Evolutionary conservation across 2,797 vertebrate genomes (phyloP).

Genomic region (Phoeniculus purpureus): DNA sequence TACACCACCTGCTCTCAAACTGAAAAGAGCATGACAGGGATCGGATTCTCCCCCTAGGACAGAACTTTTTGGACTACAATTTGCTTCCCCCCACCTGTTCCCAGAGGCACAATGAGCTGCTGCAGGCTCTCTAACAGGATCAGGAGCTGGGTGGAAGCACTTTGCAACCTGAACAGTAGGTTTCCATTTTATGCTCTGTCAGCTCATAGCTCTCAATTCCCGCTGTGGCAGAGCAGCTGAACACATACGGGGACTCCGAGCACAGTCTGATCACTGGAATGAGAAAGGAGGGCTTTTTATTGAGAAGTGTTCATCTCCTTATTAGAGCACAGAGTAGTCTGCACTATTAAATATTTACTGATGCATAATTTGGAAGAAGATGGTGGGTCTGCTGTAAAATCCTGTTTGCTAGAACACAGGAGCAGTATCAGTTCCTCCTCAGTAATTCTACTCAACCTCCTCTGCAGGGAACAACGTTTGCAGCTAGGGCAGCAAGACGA

Average conservation of each 20-base stretch:
- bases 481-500: not conserved
- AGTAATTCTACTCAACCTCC: not conserved
- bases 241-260: not conserved
- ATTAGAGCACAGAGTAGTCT: not conserved
- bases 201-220: not conserved
- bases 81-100: not conserved
- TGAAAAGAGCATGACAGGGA: not conserved
- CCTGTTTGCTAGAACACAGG: not conserved
- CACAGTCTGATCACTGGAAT: not conserved
- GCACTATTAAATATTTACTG: constrained; percentile 26
- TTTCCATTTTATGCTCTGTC: constrained; percentile 22
- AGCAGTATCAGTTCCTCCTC: not conserved
- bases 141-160: not conserved
- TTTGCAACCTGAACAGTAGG: not conserved
- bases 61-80: not conserved
- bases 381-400: not conserved
- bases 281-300: not conserved
- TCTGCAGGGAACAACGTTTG: not conserved
- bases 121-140: not conserved
- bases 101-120: not conserved
- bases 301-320: not conserved
- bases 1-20: not conserved
- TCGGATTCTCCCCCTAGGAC: not conserved
- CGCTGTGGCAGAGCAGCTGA: not conserved
- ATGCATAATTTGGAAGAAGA: not conserved